A percentile compares a stretch with the other conserved stretches of the same genome.
phyloP scores from a whole-genome alignment of 37 sponge, comb jelly and placozoan species.

The Axinella damicornis region DNA sequence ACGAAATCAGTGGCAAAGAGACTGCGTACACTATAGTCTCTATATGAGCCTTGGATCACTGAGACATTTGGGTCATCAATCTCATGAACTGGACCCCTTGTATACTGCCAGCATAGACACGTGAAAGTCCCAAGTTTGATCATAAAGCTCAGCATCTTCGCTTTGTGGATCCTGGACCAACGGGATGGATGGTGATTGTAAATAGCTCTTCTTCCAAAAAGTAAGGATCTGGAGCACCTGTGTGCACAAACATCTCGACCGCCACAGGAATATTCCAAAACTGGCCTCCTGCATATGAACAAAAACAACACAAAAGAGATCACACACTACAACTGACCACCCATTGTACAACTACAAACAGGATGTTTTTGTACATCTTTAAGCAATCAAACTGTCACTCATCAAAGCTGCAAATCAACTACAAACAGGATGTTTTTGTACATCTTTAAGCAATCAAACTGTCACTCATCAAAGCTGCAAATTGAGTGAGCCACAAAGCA shows the following conservation, averaged over 20 bases:
- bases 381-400: too few species aligned
- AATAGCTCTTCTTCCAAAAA: not conserved
- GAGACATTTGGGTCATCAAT: slow-evolving; percentile 50
- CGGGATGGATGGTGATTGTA: not conserved
- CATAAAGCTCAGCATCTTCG: not conserved
- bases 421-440: too few species aligned
- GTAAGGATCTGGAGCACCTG: not conserved
- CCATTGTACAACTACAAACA: not conserved
- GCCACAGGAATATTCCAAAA: slow-evolving; percentile 10
- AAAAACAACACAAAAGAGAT: not conserved
- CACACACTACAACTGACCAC: not conserved
- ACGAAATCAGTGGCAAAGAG: slow-evolving; percentile 34
- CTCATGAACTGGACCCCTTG: slow-evolving; percentile 7
- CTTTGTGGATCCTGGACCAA: not conserved
- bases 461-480: too few species aligned
- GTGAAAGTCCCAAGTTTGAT: not conserved
- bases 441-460: too few species aligned
- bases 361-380: too few species aligned
- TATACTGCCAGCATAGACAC: slow-evolving; percentile 8
- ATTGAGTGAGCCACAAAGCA: too few species aligned
- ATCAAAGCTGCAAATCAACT: too few species aligned
- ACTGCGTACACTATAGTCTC: slow-evolving; percentile 41
- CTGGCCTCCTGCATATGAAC: not conserved
- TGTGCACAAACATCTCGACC: not conserved
- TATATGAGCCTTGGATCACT: slow-evolving; percentile 68